Conservation (phyloP, 2,888 invertebrate genomes). For the Eristalis pertinax region DNA sequence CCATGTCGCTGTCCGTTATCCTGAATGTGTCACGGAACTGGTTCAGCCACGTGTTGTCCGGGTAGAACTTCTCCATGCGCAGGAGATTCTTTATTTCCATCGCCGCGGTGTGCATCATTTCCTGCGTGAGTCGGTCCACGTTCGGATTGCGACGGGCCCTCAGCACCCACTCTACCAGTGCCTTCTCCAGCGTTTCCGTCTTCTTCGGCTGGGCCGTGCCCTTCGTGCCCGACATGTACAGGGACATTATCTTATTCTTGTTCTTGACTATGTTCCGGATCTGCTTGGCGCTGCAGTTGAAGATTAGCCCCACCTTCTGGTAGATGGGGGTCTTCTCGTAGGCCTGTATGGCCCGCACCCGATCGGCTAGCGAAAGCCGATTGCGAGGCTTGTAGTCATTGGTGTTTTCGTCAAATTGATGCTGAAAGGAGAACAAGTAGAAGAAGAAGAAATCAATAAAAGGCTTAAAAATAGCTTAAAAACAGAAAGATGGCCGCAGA, state of each 20-base stretch:
- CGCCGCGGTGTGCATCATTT: conserved; percentile 65
- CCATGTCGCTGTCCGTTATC: conserved; percentile 70
- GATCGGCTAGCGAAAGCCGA: conserved; percentile 45
- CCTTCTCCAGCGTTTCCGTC: conserved; percentile 76
- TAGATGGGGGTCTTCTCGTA: conserved; percentile 57
- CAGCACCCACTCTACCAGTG: conserved; percentile 78
- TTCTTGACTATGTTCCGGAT: conserved; percentile 58
- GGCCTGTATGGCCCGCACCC: conserved; percentile 51
- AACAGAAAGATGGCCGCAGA: background rate
- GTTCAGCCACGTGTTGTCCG: conserved; percentile 74
- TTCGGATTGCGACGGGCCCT: conserved; percentile 76
- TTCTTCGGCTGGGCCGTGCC: conserved; percentile 71
- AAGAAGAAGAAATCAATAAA: conserved; percentile 39
- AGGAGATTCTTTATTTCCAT: conserved; percentile 74
- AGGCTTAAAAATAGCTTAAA: conserved; percentile 24
- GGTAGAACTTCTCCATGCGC: conserved; percentile 75
- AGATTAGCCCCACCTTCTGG: conserved; percentile 49
- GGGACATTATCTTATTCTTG: conserved; percentile 73
- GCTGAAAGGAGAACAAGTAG: conserved; percentile 21
- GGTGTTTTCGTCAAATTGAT: conserved; percentile 57
- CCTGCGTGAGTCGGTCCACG: conserved; percentile 46
- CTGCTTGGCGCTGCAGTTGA: conserved; percentile 65
- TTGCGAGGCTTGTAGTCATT: conserved; percentile 55
- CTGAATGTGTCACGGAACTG: conserved; percentile 74
- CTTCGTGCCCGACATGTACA: conserved; percentile 2